A percentile compares a stretch with the other conserved stretches of the same genome.
These are phyloP conservation scores for Coregonus suidteri DNA, from an alignment of 2,797 vertebrate genomes.

Conservation along the genomic window DNA sequence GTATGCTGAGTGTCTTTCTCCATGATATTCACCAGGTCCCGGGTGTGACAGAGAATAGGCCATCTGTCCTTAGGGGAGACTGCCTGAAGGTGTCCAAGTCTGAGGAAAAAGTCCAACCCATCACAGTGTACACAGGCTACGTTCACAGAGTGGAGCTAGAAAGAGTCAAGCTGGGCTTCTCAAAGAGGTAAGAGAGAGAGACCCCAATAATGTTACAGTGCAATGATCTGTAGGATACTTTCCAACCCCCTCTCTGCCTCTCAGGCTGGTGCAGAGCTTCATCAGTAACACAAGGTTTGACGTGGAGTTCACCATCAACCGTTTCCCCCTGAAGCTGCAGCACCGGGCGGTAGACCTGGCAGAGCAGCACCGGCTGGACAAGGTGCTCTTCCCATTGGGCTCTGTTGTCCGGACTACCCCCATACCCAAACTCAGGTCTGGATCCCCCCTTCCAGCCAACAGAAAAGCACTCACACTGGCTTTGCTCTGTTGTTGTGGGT, in stretches of 20 bases:
- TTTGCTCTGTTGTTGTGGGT: too few relatives aligned
- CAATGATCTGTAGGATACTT: too few relatives aligned
- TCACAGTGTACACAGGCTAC: slow-evolving; percentile 81
- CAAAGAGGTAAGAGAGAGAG: slow-evolving; percentile 71
- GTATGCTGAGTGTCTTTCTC: background rate
- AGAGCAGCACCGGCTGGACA: slow-evolving; percentile 52
- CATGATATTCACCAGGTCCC: slow-evolving; percentile 77
- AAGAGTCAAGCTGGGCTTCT: slow-evolving; percentile 84
- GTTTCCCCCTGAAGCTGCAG: slow-evolving; percentile 81
- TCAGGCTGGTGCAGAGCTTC: slow-evolving; percentile 80
- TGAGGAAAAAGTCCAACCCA: slow-evolving; percentile 59
- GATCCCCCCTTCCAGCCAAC: background rate
- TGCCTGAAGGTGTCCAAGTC: slow-evolving; percentile 76
- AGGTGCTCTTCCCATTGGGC: slow-evolving; percentile 82
- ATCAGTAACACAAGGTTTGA: slow-evolving; percentile 82
- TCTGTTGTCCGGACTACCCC: slow-evolving; percentile 28
- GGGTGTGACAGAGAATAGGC: slow-evolving; percentile 89
- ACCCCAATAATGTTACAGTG: background rate
- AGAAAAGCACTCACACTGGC: too few relatives aligned
- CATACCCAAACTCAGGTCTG: slow-evolving; percentile 67
- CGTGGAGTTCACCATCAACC: slow-evolving; percentile 90
- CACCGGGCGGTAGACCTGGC: slow-evolving; percentile 83
- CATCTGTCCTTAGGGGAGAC: slow-evolving; percentile 89
- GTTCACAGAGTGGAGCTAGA: slow-evolving; percentile 88
- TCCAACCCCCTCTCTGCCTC: slow-evolving; percentile 4